These are phyloP conservation scores for Deilephila elpenor DNA, from an alignment of 2,888 invertebrate species.

Conservation along the genomic window DNA sequence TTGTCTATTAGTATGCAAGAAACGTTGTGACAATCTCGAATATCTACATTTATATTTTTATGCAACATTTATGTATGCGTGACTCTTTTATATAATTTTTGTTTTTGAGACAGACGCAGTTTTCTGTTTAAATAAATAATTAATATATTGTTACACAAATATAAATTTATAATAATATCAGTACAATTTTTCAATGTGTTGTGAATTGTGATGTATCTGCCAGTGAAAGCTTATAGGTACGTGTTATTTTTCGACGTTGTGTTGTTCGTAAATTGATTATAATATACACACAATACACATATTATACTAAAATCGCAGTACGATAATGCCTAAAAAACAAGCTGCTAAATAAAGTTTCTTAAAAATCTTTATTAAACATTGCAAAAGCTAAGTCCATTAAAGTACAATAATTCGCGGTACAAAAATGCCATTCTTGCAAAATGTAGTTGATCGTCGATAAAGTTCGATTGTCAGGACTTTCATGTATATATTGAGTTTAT, in stretches of 20 bases:
- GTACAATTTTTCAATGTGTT: neutral
- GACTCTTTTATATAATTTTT: neutral
- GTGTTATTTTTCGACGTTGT: no score
- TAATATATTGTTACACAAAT: no score
- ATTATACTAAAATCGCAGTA: no score
- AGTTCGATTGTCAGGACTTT: constrained; percentile 6
- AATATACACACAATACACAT: no score
- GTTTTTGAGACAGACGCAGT: neutral
- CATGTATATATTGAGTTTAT: constrained; percentile 3
- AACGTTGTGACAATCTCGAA: constrained; percentile 11
- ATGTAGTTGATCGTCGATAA: neutral
- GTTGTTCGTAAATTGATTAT: no score
- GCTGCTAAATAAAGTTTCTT: no score
- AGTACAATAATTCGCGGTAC: neutral
- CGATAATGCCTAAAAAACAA: no score
- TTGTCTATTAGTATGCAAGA: constrained; percentile 8
- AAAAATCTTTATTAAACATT: no score
- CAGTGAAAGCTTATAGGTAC: no score
- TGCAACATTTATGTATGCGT: neutral
- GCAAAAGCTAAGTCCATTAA: no score
- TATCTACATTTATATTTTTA: neutral
- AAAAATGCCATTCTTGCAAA: neutral
- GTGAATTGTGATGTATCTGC: neutral
- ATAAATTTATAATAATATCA: no score
- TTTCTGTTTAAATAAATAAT: neutral